phyloP scores from a whole-genome alignment of 2,888 invertebrate species.

The Cetonia aurata region DNA sequence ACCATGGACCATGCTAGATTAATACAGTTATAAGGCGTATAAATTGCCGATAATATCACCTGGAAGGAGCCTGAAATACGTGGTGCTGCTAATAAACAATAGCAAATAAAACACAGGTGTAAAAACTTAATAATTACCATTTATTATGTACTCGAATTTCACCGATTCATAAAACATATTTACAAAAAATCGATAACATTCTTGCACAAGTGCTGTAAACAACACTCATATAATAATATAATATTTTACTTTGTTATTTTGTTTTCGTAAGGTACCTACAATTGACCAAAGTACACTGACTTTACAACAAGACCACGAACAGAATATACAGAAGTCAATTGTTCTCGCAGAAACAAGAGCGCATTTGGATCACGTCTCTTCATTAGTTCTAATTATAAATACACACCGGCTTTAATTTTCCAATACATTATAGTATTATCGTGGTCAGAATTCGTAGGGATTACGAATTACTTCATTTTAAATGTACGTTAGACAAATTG shows the following conservation, averaged over 20 bases:
- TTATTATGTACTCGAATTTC: constrained; percentile 50
- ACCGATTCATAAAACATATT: constrained; percentile 46
- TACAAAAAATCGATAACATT: constrained; percentile 45
- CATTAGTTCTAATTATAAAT: too few species aligned
- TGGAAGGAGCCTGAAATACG: too few species aligned
- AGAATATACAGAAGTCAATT: constrained; percentile 45
- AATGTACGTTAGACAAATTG: constrained; percentile 14
- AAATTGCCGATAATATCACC: too few species aligned
- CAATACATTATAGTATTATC: too few species aligned
- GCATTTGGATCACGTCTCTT: background rate
- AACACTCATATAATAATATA: constrained; percentile 40
- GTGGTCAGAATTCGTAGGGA: background rate
- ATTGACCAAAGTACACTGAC: constrained; percentile 45
- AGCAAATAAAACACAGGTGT: constrained; percentile 31
- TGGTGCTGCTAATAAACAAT: too few species aligned
- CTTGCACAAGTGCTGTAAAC: constrained; percentile 44
- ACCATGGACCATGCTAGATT: too few species aligned
- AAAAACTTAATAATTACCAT: constrained; percentile 53
- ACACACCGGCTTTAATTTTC: too few species aligned
- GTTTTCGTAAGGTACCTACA: constrained; percentile 41
- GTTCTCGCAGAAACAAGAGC: background rate
- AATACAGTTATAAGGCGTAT: too few species aligned
- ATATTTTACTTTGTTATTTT: constrained; percentile 24
- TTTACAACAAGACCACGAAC: constrained; percentile 37
- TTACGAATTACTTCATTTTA: constrained; percentile 6